These are phyloP conservation scores for Bagarius yarrelli DNA, from an alignment of 2,113 vertebrate species.

Conservation along the genomic window DNA sequence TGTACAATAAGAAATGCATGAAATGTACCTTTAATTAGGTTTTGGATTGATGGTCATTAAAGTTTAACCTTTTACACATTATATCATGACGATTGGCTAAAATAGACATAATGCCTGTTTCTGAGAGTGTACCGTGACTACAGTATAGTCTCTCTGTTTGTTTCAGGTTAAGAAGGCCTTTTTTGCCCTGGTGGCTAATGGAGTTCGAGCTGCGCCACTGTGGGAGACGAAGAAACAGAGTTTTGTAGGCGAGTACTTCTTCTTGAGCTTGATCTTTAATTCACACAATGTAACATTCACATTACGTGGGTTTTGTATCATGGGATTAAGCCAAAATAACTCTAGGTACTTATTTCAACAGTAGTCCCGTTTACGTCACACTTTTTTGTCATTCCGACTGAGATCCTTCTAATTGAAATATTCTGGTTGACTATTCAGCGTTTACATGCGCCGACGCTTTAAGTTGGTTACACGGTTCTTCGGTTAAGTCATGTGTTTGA, in stretches of 20 bases:
- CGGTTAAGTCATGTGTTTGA: too few species aligned
- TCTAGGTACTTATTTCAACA: too few species aligned
- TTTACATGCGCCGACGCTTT: too few species aligned
- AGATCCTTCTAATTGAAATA: too few species aligned
- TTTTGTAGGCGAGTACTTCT: slow-evolving; percentile 78
- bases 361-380: too few species aligned
- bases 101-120: background rate
- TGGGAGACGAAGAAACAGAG: slow-evolving; percentile 83
- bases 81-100: too few species aligned
- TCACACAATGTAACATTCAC: background rate
- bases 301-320: background rate
- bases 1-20: background rate
- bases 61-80: background rate
- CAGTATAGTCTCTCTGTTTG: background rate
- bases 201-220: slow-evolving; percentile 81
- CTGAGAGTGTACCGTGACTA: background rate
- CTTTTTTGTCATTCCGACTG: too few species aligned
- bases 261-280: background rate
- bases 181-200: slow-evolving; percentile 81
- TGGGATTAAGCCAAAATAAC: background rate
- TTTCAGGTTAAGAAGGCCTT: slow-evolving; percentile 86
- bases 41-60: background rate
- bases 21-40: background rate
- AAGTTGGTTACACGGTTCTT: too few species aligned
- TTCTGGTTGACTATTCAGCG: too few species aligned